A percentile compares a stretch with the other conserved stretches of the same genome.
Conservation (phyloP, 2,888 invertebrate genomes). For the Leptogaster cylindrica region DNA sequence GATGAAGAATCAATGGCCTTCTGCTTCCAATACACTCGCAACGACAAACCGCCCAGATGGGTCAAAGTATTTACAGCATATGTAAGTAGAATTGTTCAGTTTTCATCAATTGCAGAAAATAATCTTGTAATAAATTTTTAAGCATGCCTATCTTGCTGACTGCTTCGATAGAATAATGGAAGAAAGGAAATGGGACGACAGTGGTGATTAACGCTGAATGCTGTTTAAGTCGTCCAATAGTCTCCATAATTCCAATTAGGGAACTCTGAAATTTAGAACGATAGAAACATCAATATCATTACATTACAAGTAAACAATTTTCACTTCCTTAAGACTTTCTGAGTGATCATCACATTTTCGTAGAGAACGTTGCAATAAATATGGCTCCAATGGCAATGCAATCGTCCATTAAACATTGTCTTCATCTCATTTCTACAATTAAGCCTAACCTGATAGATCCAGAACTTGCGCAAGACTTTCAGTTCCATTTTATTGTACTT, state of each 20-base stretch:
- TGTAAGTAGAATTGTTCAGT: no score
- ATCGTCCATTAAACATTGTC: constrained; percentile 11
- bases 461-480: constrained; percentile 1
- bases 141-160: constrained; percentile 67
- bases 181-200: constrained; percentile 85
- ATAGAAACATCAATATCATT: constrained; percentile 25
- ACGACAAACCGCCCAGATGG: constrained; percentile 80
- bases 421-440: constrained; percentile 11
- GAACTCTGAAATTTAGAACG: constrained; percentile 24
- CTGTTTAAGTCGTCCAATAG: no score
- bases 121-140: neutral
- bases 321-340: constrained; percentile 15
- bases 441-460: neutral
- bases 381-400: neutral
- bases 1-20: constrained; percentile 94
- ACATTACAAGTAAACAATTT: constrained; percentile 1
- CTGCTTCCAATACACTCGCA: constrained; percentile 83
- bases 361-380: neutral
- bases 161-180: constrained; percentile 96
- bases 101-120: no score
- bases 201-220: constrained; percentile 78
- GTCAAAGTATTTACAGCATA: constrained; percentile 88
- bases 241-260: no score
- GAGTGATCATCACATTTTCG: neutral
- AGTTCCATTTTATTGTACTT: constrained; percentile 23